phyloP scores from a whole-genome alignment of 2,797 vertebrate genomes.

The Agapornis canus region DNA sequence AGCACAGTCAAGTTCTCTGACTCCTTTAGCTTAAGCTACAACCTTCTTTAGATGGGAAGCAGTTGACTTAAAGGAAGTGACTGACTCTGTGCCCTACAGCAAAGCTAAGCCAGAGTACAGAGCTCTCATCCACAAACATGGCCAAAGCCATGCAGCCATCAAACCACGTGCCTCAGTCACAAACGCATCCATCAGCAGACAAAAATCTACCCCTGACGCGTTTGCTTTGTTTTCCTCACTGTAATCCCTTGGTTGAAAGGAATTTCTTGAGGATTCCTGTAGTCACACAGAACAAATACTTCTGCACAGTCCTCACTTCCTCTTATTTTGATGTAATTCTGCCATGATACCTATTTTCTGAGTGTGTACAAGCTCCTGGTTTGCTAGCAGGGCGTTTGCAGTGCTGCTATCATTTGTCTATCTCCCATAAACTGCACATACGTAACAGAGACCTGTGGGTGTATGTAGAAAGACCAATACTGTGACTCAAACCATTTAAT shows the following conservation, averaged over 20 bases:
- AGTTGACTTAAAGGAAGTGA: background rate
- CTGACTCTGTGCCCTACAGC: background rate
- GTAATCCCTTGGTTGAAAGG: background rate
- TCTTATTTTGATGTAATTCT: background rate
- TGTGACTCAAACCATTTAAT: slow-evolving; percentile 42
- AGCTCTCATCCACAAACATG: background rate
- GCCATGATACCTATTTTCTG: background rate
- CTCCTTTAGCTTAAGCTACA: background rate
- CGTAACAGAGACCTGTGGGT: background rate
- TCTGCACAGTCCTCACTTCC: background rate
- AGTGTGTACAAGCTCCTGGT: background rate
- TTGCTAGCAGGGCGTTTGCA: background rate
- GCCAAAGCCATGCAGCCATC: background rate
- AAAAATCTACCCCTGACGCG: background rate
- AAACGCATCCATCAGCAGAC: background rate
- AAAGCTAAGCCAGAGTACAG: background rate
- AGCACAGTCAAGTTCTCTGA: background rate
- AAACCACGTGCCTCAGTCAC: background rate
- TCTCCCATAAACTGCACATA: background rate
- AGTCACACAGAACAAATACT: background rate
- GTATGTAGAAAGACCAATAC: slow-evolving; percentile 14
- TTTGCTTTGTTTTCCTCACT: background rate
- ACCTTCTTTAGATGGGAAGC: background rate
- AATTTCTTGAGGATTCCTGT: background rate
- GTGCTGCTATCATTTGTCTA: background rate